phyloP scores from a whole-genome alignment of 2,797 vertebrate genomes.

The Brachyalestes nurse region DNA sequence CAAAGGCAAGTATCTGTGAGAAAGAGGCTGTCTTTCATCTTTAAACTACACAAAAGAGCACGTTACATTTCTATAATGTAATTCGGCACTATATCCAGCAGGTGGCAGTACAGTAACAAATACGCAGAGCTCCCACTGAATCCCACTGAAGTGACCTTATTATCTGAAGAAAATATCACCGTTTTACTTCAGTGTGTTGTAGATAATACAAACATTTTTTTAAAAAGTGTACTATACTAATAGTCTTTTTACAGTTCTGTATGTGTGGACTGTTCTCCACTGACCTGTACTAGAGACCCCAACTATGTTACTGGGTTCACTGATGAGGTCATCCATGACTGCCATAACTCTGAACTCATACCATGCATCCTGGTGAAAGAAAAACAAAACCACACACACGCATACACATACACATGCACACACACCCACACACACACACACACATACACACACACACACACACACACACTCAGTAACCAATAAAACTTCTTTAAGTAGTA shows the following conservation, averaged over 20 bases:
- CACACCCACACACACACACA: not conserved
- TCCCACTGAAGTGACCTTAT: not conserved
- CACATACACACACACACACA: too few species aligned
- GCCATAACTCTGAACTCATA: conserved; percentile 98
- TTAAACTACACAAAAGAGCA: not conserved
- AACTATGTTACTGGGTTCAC: conserved; percentile 97
- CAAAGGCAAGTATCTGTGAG: not conserved
- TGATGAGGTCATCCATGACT: conserved; percentile 99
- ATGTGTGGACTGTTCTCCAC: conserved; percentile 56
- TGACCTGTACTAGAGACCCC: conserved; percentile 98
- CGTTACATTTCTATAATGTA: not conserved
- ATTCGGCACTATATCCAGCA: conserved; percentile 46
- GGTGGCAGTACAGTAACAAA: conserved; percentile 67
- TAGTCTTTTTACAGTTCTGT: conserved; percentile 7
- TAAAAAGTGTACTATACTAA: not conserved
- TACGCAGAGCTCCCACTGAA: not conserved
- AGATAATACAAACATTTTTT: not conserved
- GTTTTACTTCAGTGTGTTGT: not conserved
- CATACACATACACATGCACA: conserved; percentile 31
- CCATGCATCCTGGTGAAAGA: conserved; percentile 89
- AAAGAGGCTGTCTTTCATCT: not conserved
- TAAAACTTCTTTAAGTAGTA: not conserved
- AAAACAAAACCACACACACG: conserved; percentile 66
- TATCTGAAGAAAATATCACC: conserved; percentile 29
- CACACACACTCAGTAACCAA: not conserved